Base-by-base conservation (phyloP, 2,113 vertebrate species). In the Hemichromis elongatus region DNA sequence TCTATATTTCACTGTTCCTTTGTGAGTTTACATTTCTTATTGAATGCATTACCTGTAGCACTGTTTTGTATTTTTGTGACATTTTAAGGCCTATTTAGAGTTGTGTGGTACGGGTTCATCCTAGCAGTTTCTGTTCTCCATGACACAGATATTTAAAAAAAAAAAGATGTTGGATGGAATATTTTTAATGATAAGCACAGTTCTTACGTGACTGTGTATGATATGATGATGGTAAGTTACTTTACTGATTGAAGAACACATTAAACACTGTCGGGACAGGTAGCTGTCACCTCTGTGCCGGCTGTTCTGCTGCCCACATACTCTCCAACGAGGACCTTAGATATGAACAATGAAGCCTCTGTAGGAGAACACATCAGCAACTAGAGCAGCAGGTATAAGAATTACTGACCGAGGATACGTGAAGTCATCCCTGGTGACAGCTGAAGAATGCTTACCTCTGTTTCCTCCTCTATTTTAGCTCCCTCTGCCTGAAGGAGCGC, bases 391-490 rank as follows among this genome's bases (percentile, higher is more conserved):
- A 77, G 79, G 66, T 56, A 63, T n/a, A 56, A 28, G 55, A 80
- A 77, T 85, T 13, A 52, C 45, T 33, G 56, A 33, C 21, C 13
- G 33, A 26, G 33, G 80, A 81, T 2, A 37, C n/a, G n/a, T 81
- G 77, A 82, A 55, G 47, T 89, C 84, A 82, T 83, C 78, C 30
- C 5, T 26, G 35, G 21, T 78, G 79, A 40, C 33, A 55, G 56
- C 14, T 12, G 16, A 6, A 53, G 35, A 81, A 57, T 11, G 50
- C 87, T 94, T 95, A 99, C 98, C 98, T 99, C 99, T 0, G 99
- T 99, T 93, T 99, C 99, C 61, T 99, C 99, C 88, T 99, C 99
- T 19, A 99, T 98, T 93, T 99, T 99, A 3, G 99, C 98, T 88
- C 99, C 99, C 91, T 99, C 99, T 0, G 99, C 92, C 94, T 99